A percentile compares a stretch with the other conserved stretches of the same genome.
Conservation (phyloP, 2,113 vertebrate genomes). For the Erythrocebus patas region DNA sequence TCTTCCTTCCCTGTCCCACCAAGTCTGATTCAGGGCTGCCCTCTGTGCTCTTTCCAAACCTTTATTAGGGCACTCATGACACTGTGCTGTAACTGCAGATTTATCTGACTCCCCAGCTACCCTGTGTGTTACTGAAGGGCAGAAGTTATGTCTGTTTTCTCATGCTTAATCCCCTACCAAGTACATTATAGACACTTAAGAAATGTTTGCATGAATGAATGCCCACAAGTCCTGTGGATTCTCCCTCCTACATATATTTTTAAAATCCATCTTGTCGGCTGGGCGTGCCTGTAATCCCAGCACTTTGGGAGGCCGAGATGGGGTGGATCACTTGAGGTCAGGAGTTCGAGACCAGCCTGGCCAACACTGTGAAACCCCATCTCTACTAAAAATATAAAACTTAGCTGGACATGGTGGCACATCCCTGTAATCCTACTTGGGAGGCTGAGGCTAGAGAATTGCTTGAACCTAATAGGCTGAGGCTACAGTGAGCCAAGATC, state of each 20-base stretch:
- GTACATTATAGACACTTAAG: not conserved
- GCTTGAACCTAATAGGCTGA: too few relatives aligned
- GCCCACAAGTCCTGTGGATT: too few relatives aligned
- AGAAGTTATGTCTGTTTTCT: not conserved
- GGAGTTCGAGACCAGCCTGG: too few relatives aligned
- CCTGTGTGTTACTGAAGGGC: not conserved
- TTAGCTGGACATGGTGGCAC: too few relatives aligned
- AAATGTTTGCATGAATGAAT: not conserved
- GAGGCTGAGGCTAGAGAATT: too few relatives aligned
- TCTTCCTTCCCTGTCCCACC: not conserved
- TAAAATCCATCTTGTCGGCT: not conserved
- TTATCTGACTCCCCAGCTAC: not conserved
- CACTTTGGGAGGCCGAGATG: too few relatives aligned
- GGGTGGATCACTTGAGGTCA: too few relatives aligned
- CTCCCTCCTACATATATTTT: not conserved
- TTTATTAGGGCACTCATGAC: not conserved
- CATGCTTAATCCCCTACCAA: not conserved
- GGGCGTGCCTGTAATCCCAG: too few relatives aligned
- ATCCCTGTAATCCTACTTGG: too few relatives aligned
- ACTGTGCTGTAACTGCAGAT: not conserved
- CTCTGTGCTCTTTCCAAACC: not conserved
- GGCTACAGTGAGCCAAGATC: too few relatives aligned
- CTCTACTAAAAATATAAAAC: too few relatives aligned
- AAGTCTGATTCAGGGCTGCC: not conserved
- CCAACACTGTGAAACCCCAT: too few relatives aligned